phyloP scores from a whole-genome alignment of 1,140 invertebrate species.

The Sinonovacula constricta region DNA sequence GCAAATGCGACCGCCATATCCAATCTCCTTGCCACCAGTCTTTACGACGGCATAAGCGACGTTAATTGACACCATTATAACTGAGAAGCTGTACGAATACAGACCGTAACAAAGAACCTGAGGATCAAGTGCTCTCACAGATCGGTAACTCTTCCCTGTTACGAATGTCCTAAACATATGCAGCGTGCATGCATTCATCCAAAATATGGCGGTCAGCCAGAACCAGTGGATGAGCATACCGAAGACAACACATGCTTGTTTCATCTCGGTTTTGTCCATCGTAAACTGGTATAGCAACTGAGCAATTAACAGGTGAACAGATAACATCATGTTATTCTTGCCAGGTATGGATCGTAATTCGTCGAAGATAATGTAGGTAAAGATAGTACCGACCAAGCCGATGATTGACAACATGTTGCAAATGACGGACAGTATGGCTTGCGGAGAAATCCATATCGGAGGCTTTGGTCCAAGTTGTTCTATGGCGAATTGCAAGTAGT shows the following conservation, averaged over 20 bases:
- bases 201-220: slow-evolving; percentile 94
- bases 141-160: slow-evolving; percentile 30
- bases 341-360: slow-evolving; percentile 79
- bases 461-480: slow-evolving; percentile 1
- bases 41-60: slow-evolving; percentile 33
- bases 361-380: slow-evolving; percentile 75
- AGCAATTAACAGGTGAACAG: slow-evolving; percentile 75
- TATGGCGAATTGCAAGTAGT: slow-evolving; percentile 9
- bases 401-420: slow-evolving; percentile 76
- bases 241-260: slow-evolving; percentile 78
- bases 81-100: slow-evolving; percentile 47
- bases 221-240: slow-evolving; percentile 93
- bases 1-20: slow-evolving; percentile 59
- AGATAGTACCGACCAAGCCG: slow-evolving; percentile 77
- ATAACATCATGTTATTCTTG: slow-evolving; percentile 79
- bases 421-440: slow-evolving; percentile 68
- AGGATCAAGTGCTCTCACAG: slow-evolving; percentile 34
- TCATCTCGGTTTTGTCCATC: slow-evolving; percentile 46
- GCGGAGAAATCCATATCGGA: not conserved
- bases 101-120: slow-evolving; percentile 50
- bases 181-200: slow-evolving; percentile 94
- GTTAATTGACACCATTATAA: slow-evolving; percentile 48
- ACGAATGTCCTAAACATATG: slow-evolving; percentile 80
- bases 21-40: slow-evolving; percentile 32
- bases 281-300: slow-evolving; percentile 79